phyloP scores from a whole-genome alignment of 1,140 invertebrate species.

The Aphis craccivora region DNA sequence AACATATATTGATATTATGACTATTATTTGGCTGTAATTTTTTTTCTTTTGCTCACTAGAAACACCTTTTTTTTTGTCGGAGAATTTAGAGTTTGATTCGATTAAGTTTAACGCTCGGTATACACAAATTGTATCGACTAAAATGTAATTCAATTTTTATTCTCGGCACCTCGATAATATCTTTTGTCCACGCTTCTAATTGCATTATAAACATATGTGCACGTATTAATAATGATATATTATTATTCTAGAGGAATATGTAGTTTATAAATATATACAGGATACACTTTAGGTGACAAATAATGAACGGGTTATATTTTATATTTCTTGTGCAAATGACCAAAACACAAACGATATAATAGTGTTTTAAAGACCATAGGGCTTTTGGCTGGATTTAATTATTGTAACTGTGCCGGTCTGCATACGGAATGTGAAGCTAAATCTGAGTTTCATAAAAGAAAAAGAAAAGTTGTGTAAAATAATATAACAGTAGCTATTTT shows the following conservation, averaged over 20 bases:
- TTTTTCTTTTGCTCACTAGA: neutral
- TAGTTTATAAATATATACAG: neutral
- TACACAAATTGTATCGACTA: neutral
- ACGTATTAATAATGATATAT: neutral
- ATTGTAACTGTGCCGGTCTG: too few relatives aligned
- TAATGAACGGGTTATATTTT: neutral
- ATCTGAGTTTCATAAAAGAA: neutral
- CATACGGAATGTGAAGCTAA: neutral
- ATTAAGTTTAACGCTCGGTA: neutral
- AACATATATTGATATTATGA: neutral
- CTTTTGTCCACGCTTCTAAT: neutral
- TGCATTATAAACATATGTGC: neutral
- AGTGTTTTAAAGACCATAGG: neutral
- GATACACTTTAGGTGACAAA: neutral
- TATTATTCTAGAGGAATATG: neutral
- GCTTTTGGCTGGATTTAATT: too few relatives aligned
- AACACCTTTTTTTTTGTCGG: neutral
- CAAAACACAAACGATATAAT: neutral
- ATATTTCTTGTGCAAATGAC: neutral
- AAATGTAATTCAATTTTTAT: neutral
- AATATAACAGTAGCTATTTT: neutral
- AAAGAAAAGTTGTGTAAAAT: neutral
- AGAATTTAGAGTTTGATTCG: neutral
- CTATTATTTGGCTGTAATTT: neutral
- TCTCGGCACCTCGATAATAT: neutral